Base-by-base conservation (phyloP, 1,140 invertebrate species). In the Aphelenchoides besseyi region DNA sequence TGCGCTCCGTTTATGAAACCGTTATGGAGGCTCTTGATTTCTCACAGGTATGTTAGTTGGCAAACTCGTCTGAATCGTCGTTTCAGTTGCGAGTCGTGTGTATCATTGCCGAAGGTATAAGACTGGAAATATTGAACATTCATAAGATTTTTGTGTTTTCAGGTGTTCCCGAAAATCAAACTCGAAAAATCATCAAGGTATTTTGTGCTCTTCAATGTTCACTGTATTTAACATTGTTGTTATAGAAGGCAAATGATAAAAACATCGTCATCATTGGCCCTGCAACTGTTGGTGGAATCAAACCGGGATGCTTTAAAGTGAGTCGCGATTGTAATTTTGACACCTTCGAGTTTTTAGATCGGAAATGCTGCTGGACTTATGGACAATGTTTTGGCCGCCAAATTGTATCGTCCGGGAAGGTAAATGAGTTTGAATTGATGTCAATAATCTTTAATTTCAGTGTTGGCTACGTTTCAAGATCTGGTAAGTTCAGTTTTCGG, bases 361-460 rank as follows among this genome's bases (percentile, higher is more conserved):
- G 96, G 97, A 37, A 98, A 98, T 87, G 98, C 96, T 9, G 96
- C 95, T 1, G 95, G 95, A 59, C 98, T 99, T 95, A 92, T 98
- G 89, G 96, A 98, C 84, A 99, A 99, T 84, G 97, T 99, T 79
- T 86, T 98, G 1, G 92, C 97, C 76, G 97, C 94, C 52, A 98
- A 96, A 86, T 87, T 98, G 0, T 98, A 98, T 86, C 87, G 96
- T 52, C 91, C 95, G 26, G 96, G 96, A 69, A 89, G 88, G 88
- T 89, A 62, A 73, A 54, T 63, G 41, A n/a, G n/a, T n/a, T n/a
- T n/a, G n/a, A n/a, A n/a, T n/a, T n/a, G n/a, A n/a, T n/a, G n/a
- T n/a, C n/a, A n/a, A n/a, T n/a, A n/a, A n/a, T n/a, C n/a, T 33
- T 28, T 9, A 67, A 1, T 69, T 62, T 72, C 73, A 53, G 93